phyloP scores from a whole-genome alignment of 1,140 invertebrate species.

The Drosophila littoralis region DNA sequence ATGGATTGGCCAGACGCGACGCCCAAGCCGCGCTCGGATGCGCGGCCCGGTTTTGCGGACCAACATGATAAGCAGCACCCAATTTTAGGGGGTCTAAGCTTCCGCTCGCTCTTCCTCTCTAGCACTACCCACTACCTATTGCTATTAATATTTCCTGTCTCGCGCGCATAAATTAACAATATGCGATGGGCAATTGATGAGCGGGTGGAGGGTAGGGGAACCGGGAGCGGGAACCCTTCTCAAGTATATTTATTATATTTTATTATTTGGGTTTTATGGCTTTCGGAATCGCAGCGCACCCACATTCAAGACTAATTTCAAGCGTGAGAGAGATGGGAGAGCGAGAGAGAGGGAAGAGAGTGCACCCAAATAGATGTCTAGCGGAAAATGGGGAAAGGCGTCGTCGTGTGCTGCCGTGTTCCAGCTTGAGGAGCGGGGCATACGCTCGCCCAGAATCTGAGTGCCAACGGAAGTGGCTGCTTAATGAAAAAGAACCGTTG shows the following conservation, averaged over 20 bases:
- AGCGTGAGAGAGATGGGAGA: neutral
- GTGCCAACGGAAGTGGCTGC: constrained; percentile 54
- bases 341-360: neutral
- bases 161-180: constrained; percentile 76
- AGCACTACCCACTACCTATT: constrained; percentile 30
- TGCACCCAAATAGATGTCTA: neutral
- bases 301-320: constrained; percentile 44
- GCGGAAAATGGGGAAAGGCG: constrained; percentile 34
- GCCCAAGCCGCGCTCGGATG: constrained; percentile 8
- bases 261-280: constrained; percentile 55
- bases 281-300: constrained; percentile 55
- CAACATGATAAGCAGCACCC: constrained; percentile 19
- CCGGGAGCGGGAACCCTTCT: constrained; percentile 60
- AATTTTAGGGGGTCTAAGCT: constrained; percentile 17
- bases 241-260: constrained; percentile 48
- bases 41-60: constrained; percentile 11
- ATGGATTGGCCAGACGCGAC: constrained; percentile 34
- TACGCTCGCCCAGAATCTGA: constrained; percentile 36
- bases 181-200: constrained; percentile 10
- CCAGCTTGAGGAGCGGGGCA: neutral
- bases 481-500: constrained; percentile 38
- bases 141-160: constrained; percentile 79
- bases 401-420: constrained; percentile 3
- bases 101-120: constrained; percentile 35
- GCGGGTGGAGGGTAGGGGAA: neutral